A percentile compares a stretch with the other conserved stretches of the same genome.
Conservation (phyloP, 2,888 invertebrate species). For the Drosophila putrida region DNA sequence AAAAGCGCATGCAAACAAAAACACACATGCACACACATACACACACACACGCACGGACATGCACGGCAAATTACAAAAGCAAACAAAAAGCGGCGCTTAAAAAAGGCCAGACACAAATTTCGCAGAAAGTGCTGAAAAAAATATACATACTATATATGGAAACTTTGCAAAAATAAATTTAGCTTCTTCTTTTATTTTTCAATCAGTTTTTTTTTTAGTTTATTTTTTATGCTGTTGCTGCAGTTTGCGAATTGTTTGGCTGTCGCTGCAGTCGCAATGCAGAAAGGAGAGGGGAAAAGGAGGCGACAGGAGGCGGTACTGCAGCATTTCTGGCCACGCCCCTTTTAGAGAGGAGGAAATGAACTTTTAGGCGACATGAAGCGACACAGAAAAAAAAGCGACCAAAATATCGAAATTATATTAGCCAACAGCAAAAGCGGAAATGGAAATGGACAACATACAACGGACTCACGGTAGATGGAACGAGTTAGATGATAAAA, state of each 20-base stretch:
- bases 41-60: slow-evolving; percentile 24
- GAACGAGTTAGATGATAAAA: slow-evolving; percentile 9
- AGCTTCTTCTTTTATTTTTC: background rate
- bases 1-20: slow-evolving; percentile 73
- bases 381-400: background rate
- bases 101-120: slow-evolving; percentile 69
- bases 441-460: slow-evolving; percentile 57
- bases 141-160: slow-evolving; percentile 20
- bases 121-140: slow-evolving; percentile 43
- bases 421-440: slow-evolving; percentile 61
- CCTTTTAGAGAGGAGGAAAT: slow-evolving; percentile 52
- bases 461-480: background rate
- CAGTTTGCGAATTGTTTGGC: slow-evolving; percentile 66
- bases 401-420: slow-evolving; percentile 70
- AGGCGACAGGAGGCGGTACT: slow-evolving; percentile 31
- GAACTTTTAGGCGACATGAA: slow-evolving; percentile 55
- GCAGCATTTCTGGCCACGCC: slow-evolving; percentile 72
- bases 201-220: slow-evolving; percentile 25
- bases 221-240: slow-evolving; percentile 64
- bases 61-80: slow-evolving; percentile 62
- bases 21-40: slow-evolving; percentile 28
- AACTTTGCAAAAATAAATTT: slow-evolving; percentile 18
- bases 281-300: background rate
- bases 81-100: slow-evolving; percentile 66
- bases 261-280: slow-evolving; percentile 58